Evolutionary conservation across 1,140 invertebrate species (phyloP).

Genomic region (Brachionus calyciflorus): DNA sequence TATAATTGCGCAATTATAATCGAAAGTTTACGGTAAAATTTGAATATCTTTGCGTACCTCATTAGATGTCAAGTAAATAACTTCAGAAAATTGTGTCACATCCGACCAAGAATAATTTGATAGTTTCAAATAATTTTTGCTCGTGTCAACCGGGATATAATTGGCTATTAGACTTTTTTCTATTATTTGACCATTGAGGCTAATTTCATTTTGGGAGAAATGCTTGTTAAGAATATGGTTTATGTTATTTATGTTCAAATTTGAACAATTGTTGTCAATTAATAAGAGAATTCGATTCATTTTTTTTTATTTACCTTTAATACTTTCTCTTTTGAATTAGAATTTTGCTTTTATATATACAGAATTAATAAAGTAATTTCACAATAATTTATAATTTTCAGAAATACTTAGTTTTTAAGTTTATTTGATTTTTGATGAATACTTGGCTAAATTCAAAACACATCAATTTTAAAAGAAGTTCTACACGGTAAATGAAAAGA

Average conservation of each 20-base stretch:
- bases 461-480: too few species aligned
- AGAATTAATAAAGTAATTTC: too few species aligned
- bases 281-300: constrained; percentile 6
- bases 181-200: background rate
- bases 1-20: background rate
- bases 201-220: background rate
- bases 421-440: too few species aligned
- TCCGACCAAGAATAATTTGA: background rate
- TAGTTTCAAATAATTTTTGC: background rate
- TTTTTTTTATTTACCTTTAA: too few species aligned
- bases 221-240: background rate
- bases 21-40: too few species aligned
- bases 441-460: too few species aligned
- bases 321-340: too few species aligned
- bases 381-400: too few species aligned
- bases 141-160: background rate
- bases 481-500: too few species aligned
- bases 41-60: background rate
- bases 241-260: constrained; percentile 9
- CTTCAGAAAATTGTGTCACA: background rate
- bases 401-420: too few species aligned
- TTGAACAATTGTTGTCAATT: constrained; percentile 1
- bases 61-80: background rate
- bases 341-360: too few species aligned
- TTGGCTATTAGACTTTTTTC: background rate